These are phyloP conservation scores for Mylabris phalerata DNA, from an alignment of 1,140 invertebrate genomes.

Conservation along the genomic window DNA sequence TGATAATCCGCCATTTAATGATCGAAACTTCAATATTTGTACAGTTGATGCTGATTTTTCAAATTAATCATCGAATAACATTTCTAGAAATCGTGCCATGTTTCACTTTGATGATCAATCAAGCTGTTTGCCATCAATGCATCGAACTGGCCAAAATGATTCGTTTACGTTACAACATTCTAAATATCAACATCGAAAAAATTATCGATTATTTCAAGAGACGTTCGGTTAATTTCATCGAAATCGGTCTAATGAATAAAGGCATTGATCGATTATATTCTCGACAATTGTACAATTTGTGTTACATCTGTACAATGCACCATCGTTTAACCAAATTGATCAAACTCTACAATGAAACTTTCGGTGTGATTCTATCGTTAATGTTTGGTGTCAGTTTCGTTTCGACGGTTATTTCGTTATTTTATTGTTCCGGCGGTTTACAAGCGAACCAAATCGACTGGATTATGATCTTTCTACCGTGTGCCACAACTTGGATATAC, in stretches of 20 bases:
- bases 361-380: slow-evolving; percentile 18
- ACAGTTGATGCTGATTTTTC: not conserved
- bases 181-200: not conserved
- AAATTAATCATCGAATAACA: not conserved
- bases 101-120: not conserved
- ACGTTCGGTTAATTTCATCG: not conserved
- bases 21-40: not conserved
- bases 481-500: not conserved
- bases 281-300: not conserved
- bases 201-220: slow-evolving; percentile 1
- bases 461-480: not conserved
- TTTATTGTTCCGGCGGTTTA: not conserved
- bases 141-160: not conserved
- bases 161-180: not conserved
- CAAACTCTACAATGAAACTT: slow-evolving; percentile 20
- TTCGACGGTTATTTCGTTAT: slow-evolving; percentile 5
- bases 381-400: slow-evolving; percentile 21
- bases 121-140: slow-evolving; percentile 1
- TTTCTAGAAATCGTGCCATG: not conserved
- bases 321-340: slow-evolving; percentile 19
- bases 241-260: not conserved
- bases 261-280: too few species aligned
- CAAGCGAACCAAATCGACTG: not conserved
- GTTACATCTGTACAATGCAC: slow-evolving; percentile 17
- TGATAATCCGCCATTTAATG: not conserved